Evolutionary conservation across 2,888 invertebrate genomes (phyloP), one percentile per base, ranked within the genome.

Genomic region (Tenthredo distinguenda): DNA sequence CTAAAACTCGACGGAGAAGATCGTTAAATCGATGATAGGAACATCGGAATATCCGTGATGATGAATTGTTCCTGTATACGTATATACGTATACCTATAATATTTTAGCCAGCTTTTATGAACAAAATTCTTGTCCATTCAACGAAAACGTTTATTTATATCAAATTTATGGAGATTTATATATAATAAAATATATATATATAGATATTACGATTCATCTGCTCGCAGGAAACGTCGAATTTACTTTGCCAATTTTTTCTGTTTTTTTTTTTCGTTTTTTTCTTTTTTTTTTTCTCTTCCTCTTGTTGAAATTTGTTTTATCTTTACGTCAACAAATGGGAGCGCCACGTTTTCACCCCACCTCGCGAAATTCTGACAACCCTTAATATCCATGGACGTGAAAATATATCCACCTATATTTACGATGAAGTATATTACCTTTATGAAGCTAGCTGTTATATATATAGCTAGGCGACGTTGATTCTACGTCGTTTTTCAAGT

Each of bases 381-480:
- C 79, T 79, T 79, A 79, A 79, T 79, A 79, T 79, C 34, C 43
- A 55, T 58, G 79, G 31, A 79, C 55, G 31, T 79, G 37, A 55
- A 79, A 79, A 50, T 55, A 79, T 79, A 58, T n/a, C 47, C 43
- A 71, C 15, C 21, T 76, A 76, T 76, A 77, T 77, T 77, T 77
- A 77, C 77, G 77, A 77, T 50, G 50, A 50, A 40, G 77, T 77
- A 77, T 50, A 77, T 77, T 77, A 77, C 81, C 21, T 81, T 62
- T 81, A 81, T 62, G 62, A 81, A 62, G 81, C 21, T 40, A 72
- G 72, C 47, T 9, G 12, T 31, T n/a, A 2, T 68, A 34, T 34
- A 18, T 15, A 26, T 15, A 15, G 37, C 37, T n/a, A 74, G 15
- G 21, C 21, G n/a, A 47, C 26, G 47, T 43, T n/a, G 21, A 76